Percentiles rank a stretch among this genome's conserved stretches.
phyloP scores from a whole-genome alignment of 2,797 vertebrate genomes.

The Enteromius afrohamiltoni region DNA sequence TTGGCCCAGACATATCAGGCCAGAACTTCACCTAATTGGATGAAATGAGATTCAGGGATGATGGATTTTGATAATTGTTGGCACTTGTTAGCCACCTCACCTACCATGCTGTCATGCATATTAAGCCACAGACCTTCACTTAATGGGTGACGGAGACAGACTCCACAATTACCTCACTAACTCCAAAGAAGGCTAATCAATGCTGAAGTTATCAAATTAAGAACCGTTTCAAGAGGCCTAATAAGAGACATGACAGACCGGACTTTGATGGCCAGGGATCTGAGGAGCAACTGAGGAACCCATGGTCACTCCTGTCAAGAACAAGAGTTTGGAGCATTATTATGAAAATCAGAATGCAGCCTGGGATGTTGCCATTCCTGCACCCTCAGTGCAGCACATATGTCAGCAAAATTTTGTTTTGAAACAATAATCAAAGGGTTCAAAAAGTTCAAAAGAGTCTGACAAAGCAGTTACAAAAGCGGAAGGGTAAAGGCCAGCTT shows the following conservation, averaged over 20 bases:
- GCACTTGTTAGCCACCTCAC: slow-evolving; percentile 59
- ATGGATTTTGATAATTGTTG: slow-evolving; percentile 73
- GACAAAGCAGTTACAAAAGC: slow-evolving; percentile 5
- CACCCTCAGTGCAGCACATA: background rate
- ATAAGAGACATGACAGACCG: slow-evolving; percentile 19
- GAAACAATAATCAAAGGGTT: slow-evolving; percentile 3
- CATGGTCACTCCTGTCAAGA: background rate
- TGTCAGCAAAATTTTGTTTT: slow-evolving; percentile 15
- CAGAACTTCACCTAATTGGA: slow-evolving; percentile 67
- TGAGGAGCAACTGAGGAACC: background rate
- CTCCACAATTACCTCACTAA: slow-evolving; percentile 50
- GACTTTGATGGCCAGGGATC: slow-evolving; percentile 30
- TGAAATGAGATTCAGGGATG: slow-evolving; percentile 71
- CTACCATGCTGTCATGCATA: slow-evolving; percentile 47
- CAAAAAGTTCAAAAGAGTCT: background rate
- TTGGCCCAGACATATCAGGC: slow-evolving; percentile 64
- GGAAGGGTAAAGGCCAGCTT: background rate
- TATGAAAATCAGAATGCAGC: slow-evolving; percentile 5
- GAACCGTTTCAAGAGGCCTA: slow-evolving; percentile 11
- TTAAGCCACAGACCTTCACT: slow-evolving; percentile 49
- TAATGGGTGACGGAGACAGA: slow-evolving; percentile 24
- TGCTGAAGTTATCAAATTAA: slow-evolving; percentile 53
- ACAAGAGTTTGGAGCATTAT: background rate
- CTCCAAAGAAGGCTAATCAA: slow-evolving; percentile 52
- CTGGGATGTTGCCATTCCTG: background rate